These are phyloP conservation scores for Phrynocephalus guinanensis DNA, from an alignment of 2,797 vertebrate genomes.

Conservation along the genomic window DNA sequence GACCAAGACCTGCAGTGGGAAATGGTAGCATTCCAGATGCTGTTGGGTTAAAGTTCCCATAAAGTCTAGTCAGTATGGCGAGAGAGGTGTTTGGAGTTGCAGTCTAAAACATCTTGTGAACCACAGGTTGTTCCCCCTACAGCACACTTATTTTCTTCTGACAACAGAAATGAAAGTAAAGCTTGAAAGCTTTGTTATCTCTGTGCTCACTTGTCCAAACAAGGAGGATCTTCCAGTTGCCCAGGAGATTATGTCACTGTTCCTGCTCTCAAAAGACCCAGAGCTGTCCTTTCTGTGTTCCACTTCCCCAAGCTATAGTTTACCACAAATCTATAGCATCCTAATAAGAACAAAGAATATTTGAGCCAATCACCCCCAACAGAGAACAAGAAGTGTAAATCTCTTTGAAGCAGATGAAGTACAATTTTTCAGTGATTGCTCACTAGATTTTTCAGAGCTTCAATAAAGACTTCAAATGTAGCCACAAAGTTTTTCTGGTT, in stretches of 20 bases:
- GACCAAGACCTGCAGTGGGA: no score
- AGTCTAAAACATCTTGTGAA: no score
- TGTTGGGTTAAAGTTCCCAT: no score
- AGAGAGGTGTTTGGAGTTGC: no score
- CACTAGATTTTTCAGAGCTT: slow-evolving; percentile 16
- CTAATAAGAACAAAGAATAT: background rate
- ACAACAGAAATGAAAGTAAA: background rate
- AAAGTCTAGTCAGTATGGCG: no score
- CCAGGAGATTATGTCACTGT: background rate
- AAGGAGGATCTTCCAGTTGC: background rate
- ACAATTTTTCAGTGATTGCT: slow-evolving; percentile 37
- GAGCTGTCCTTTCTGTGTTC: background rate
- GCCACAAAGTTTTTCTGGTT: slow-evolving; percentile 29
- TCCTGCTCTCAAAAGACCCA: background rate
- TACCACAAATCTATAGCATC: background rate
- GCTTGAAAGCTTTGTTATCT: background rate
- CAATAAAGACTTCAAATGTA: slow-evolving; percentile 53
- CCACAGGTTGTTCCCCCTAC: no score
- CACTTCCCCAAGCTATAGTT: background rate
- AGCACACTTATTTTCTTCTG: no score
- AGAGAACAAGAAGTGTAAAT: slow-evolving; percentile 15
- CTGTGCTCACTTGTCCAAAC: background rate
- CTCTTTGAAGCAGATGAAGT: slow-evolving; percentile 24
- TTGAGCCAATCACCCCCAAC: background rate
- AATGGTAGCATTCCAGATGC: no score